Evolutionary conservation across 2,113 vertebrate genomes (phyloP), one percentile per base, ranked within the genome.

Genomic region (Okapia johnstoni): DNA sequence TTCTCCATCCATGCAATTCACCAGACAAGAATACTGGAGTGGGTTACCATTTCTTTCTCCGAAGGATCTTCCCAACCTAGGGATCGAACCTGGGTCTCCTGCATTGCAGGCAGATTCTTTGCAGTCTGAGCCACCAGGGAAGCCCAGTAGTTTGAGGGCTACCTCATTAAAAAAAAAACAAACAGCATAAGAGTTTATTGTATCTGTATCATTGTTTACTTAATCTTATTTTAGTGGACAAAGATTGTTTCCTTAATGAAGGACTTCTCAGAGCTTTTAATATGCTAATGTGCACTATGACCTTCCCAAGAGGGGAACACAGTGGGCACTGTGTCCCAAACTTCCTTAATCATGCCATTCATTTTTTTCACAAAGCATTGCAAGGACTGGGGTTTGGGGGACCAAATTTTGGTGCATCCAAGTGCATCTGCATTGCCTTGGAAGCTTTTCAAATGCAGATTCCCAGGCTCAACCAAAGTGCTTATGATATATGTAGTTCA

Each of bases 381-480:
- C 43, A 95, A 30, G 57, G 55, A 33, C 85, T 91, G 25, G 21
- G 90, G 25, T 3, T 66, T 43, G 73, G 30, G 5, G 1, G 28
- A 52, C 85, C 25, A 91, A 66, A 88, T 86, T 85, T 95, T 60
- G 46, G 12, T 85, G 43, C 66, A 70, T 70, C n/a, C 66, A 23
- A 40, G 66, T 58, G 21, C 33, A 54, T 87, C 61, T 84, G 5
- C 33, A 93, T 86, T 54, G 48, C 23, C 16, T 54, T 10, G 33
- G 52, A 57, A 88, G 9, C 6, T 96, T 96, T 97, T 85, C 54
- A 84, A 95, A 88, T 86, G 76, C 36, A 93, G 40, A 85, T 46
- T 83, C 23, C 73, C 19, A 91, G 66, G 46, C 36, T 77, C 54
- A 23, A 48, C 14, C 88, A 79, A 94, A 89, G 61, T 93, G 55